Conservation (phyloP, 2,888 invertebrate species). For the Ophion ventricosus region DNA sequence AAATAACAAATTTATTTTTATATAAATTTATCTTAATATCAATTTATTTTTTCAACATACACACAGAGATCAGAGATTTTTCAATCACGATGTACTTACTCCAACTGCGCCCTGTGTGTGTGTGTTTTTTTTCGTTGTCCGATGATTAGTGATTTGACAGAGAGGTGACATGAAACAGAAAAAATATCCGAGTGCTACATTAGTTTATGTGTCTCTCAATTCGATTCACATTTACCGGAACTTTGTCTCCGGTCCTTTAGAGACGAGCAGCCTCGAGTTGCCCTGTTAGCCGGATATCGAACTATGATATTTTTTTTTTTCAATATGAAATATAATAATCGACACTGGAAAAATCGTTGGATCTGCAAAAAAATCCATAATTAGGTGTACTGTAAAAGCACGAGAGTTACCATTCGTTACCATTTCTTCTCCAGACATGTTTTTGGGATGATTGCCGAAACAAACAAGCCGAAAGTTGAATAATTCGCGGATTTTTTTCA, state of each 20-base stretch:
- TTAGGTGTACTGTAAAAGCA: not conserved
- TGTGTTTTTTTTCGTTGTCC: conserved; percentile 53
- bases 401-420: not conserved
- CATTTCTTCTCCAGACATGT: not conserved
- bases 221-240: conserved; percentile 49
- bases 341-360: not conserved
- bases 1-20: conserved; percentile 24
- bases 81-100: conserved; percentile 80
- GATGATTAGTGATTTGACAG: conserved; percentile 65
- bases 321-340: not conserved
- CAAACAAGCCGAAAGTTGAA: too few species aligned
- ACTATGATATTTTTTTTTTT: not conserved
- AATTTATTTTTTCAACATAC: conserved; percentile 37
- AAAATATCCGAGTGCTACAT: conserved; percentile 65
- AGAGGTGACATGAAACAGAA: conserved; percentile 77
- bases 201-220: conserved; percentile 43
- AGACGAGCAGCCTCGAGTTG: conserved; percentile 17
- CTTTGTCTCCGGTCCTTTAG: conserved; percentile 30
- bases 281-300: conserved; percentile 23
- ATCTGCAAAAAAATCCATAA: not conserved
- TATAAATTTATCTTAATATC: conserved; percentile 22
- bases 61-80: conserved; percentile 51
- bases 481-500: not conserved
- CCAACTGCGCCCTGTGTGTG: conserved; percentile 82
- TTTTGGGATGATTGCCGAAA: not conserved